Evolutionary conservation across 2,888 invertebrate genomes (phyloP).

Genomic region (Meta bourneti): DNA sequence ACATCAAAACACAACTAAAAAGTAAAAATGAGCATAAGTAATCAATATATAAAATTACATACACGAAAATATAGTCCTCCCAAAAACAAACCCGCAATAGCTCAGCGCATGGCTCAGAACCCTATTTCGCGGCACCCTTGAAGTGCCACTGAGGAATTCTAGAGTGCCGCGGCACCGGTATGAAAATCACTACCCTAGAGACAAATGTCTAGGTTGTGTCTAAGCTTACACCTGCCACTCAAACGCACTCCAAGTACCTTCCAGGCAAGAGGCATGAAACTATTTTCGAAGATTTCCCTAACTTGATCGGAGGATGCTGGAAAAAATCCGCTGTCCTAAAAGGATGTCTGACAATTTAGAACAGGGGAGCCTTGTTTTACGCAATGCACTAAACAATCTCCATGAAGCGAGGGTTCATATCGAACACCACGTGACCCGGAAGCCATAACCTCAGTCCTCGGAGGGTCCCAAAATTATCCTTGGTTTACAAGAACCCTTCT

Average conservation of each 20-base stretch:
- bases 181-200: neutral
- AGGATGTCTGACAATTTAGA: constrained; percentile 38
- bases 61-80: too few relatives aligned
- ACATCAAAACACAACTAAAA: too few relatives aligned
- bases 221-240: neutral
- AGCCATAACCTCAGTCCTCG: constrained; percentile 28
- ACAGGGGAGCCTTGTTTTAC: constrained; percentile 29
- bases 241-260: neutral
- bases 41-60: too few relatives aligned
- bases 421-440: constrained; percentile 38
- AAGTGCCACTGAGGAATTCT: too few relatives aligned
- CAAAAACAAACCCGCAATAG: too few relatives aligned
- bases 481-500: constrained; percentile 55
- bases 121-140: too few relatives aligned
- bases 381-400: constrained; percentile 35
- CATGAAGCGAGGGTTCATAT: constrained; percentile 18
- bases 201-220: neutral
- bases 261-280: neutral
- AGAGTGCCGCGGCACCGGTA: too few relatives aligned
- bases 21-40: too few relatives aligned
- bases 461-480: constrained; percentile 58
- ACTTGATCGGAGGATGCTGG: neutral
- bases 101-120: too few relatives aligned
- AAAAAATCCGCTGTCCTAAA: neutral
- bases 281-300: neutral